These are phyloP conservation scores for Pelobates fuscus DNA, from an alignment of 2,113 vertebrate genomes.

Conservation along the genomic window DNA sequence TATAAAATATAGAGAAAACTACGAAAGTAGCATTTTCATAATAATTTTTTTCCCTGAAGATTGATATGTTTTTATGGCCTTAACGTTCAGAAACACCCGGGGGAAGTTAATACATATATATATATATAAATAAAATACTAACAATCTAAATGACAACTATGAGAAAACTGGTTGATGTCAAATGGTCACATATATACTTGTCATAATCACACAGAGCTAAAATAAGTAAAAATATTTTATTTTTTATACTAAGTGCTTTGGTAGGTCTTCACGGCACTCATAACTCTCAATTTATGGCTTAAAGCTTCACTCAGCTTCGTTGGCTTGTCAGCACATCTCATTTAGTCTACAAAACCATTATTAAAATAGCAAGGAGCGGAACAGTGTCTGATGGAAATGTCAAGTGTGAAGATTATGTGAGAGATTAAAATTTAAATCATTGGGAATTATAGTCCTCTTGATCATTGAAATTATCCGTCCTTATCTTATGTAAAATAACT, in stretches of 20 bases:
- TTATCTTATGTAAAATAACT: conserved; percentile 9
- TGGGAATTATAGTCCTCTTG: conserved; percentile 17
- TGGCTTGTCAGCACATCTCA: conserved; percentile 28
- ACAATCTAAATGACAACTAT: conserved; percentile 23
- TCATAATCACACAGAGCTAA: conserved; percentile 10
- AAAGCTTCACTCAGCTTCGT: not conserved
- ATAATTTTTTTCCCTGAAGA: too few relatives aligned
- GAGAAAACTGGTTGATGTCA: conserved; percentile 21
- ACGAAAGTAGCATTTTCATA: too few relatives aligned
- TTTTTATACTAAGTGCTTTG: conserved; percentile 14
- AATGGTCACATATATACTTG: conserved; percentile 8
- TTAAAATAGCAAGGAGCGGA: conserved; percentile 37
- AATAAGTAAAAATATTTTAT: not conserved
- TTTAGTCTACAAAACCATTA: conserved; percentile 29
- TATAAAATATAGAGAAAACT: too few relatives aligned
- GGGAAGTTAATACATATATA: not conserved
- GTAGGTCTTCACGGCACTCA: conserved; percentile 15
- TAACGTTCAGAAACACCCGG: not conserved
- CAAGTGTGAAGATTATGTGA: conserved; percentile 38
- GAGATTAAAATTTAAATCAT: conserved; percentile 26
- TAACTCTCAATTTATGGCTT: conserved; percentile 16
- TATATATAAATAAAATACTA: too few relatives aligned
- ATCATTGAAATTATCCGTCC: conserved; percentile 26
- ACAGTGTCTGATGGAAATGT: conserved; percentile 39
- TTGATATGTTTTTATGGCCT: too few relatives aligned